Evolutionary conservation across 23 tunicate species (phyloP), one percentile per base, ranked within the genome.

Genomic region (Halocynthia aurantium): DNA sequence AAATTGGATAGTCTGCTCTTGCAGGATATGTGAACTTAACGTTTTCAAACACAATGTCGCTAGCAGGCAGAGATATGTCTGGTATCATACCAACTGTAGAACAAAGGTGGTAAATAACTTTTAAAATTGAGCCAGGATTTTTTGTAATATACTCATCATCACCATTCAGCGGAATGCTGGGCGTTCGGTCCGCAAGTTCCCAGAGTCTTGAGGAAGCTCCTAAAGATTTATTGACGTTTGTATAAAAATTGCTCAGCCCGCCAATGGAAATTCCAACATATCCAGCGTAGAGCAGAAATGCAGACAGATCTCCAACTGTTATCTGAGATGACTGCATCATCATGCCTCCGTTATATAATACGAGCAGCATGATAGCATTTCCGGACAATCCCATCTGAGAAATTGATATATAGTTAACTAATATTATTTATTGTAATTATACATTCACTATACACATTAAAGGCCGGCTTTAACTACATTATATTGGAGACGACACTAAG

Each of bases 241-340:
- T 21, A 51, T 81, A 86, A 69, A 86, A 86, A 49, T 60, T 76
- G 71, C 92, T 86, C 52, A 86, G 50, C 6, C 92, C 85, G 51
- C 82, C 73, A 70, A 86, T 86, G 0, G 92, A 81, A 15, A 86
- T 51, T 8, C 82, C 92, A 57, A 86, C 92, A 53, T 86, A 86
- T 52, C 81, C 85, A 22, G 92, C 84, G 67, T 86, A 86, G 19
- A 86, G 69, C 8, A 86, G 85, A 70, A 86, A 86, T 69, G 92
- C 92, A 1, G 92, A 81, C 60, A 86, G 62, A 81, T 86, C 92
- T 44, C 92, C 92, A 17, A 86, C 77, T 11, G 92, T 76, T 12
- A 86, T 76, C 54, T 76, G 81, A 7, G 82, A 79, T 52, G 85
- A 71, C 21, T 86, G 82, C 85, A 86, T 81, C 92, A 86, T 81